phyloP scores from a whole-genome alignment of 1,140 invertebrate genomes.

The Melipona quadrifasciata region DNA sequence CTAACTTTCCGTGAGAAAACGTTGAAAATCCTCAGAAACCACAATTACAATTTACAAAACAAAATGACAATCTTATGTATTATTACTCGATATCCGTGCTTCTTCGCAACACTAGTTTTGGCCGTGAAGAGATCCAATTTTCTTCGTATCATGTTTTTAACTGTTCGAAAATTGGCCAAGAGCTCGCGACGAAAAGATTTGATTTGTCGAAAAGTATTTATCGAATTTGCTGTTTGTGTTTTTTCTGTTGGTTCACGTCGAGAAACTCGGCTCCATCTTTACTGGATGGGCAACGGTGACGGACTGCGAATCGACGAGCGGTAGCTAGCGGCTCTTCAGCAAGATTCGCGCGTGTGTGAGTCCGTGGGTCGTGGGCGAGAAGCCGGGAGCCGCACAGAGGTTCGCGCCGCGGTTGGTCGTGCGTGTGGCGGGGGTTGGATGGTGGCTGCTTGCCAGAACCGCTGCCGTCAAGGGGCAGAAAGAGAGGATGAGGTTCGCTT shows the following conservation, averaged over 20 bases:
- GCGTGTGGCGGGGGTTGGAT: constrained; percentile 63
- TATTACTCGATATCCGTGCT: neutral
- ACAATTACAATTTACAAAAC: neutral
- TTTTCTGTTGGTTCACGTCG: neutral
- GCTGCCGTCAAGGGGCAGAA: constrained; percentile 54
- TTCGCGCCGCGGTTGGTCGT: constrained; percentile 70
- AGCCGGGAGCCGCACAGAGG: constrained; percentile 49
- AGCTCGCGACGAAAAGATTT: neutral
- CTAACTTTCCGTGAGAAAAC: neutral
- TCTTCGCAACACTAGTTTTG: neutral
- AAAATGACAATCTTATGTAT: neutral
- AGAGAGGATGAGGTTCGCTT: constrained; percentile 61
- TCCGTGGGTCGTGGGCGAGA: constrained; percentile 26
- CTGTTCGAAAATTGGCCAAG: neutral
- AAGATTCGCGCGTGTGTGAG: constrained; percentile 64
- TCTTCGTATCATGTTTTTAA: neutral
- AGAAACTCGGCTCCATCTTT: constrained; percentile 63
- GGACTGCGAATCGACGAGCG: constrained; percentile 76
- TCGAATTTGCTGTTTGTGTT: neutral
- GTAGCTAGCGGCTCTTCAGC: constrained; percentile 73
- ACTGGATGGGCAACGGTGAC: constrained; percentile 72
- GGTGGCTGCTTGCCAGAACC: constrained; percentile 51
- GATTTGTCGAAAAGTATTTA: no score
- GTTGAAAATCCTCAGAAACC: neutral
- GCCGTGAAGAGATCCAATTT: neutral